A percentile compares a stretch with the other conserved stretches of the same genome.
These are phyloP conservation scores for Nothobranchius kuhntae DNA, from an alignment of 2,113 vertebrate genomes.

Conservation along the genomic window DNA sequence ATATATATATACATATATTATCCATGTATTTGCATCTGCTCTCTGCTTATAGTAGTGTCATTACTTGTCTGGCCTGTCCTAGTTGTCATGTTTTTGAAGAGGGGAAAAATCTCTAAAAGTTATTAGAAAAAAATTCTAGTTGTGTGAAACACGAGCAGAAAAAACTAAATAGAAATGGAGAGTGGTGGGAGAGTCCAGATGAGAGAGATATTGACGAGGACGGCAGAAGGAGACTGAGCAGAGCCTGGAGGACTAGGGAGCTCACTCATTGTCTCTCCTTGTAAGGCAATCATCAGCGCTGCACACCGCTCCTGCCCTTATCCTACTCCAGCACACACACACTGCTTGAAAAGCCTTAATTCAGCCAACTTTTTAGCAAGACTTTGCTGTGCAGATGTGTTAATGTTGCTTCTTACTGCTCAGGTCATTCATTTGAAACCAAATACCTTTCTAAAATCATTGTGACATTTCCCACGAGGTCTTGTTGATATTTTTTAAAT, in stretches of 20 bases:
- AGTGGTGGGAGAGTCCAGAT: constrained; percentile 27
- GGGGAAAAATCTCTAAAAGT: too few species aligned
- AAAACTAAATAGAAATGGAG: constrained; percentile 4
- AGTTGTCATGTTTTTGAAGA: background rate
- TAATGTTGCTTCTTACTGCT: background rate
- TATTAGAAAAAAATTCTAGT: too few species aligned
- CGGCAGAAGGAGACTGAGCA: constrained; percentile 46
- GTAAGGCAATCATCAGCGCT: constrained; percentile 70
- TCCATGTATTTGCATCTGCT: background rate
- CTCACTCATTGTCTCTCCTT: constrained; percentile 62
- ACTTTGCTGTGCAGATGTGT: background rate
- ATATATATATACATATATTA: constrained; percentile 5
- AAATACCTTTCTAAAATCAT: background rate
- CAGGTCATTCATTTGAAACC: background rate
- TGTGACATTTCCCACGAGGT: too few species aligned
- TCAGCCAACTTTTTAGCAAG: constrained; percentile 1
- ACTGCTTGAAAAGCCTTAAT: constrained; percentile 5
- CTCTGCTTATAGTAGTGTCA: background rate
- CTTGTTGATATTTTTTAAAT: background rate
- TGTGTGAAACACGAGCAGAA: background rate
- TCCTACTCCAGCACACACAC: constrained; percentile 23
- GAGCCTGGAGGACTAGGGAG: constrained; percentile 50
- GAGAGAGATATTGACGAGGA: constrained; percentile 41
- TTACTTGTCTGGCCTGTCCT: background rate
- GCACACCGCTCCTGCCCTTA: constrained; percentile 41